Evolutionary conservation across 2,888 invertebrate species (phyloP), one percentile per base, ranked within the genome.

Genomic region (Lycophotia porphyrea): DNA sequence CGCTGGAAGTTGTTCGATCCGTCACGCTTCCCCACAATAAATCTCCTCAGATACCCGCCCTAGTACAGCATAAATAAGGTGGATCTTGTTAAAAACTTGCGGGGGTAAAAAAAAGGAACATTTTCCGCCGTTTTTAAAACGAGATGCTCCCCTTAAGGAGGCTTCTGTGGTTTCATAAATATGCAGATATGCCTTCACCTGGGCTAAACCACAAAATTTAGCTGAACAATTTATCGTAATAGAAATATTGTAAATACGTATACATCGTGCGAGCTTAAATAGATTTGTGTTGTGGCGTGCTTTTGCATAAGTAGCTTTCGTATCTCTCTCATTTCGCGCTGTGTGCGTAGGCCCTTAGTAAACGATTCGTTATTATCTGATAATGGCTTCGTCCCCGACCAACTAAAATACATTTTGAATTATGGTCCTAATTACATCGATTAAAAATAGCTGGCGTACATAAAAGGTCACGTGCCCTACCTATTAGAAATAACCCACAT

Each of bases 131-230:
- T 94, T 95, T 95, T 96, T 94, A 94, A 92, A 93, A 92, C 92
- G 91, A 93, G 93, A 91, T 91, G 92, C 93, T 93, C 95, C 95
- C 95, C 94, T 94, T 93, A 93, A 94, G 93, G 92, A 94, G 93
- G 93, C 92, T 94, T 94, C 93, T 93, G 92, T 93, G 93, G 94
- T 94, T 94, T 93, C 95, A 95, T 96, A 96, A 96, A 96, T 96
- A 96, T 96, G 95, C 95, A 96, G 96, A 96, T 96, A 95, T 95
- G 93, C 94, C 92, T 93, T 96, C 95, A 96, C 96, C 96, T 96
- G 96, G 93, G 94, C 91, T 93, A 93, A 94, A 93, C 94, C 91
- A 91, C 95, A 92, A 92, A 95, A 96, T 96, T 96, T 96, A 95
- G 93, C 93, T 88, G 90, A 85, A 92, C 93, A 95, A 96, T 96